phyloP scores from a whole-genome alignment of 2,888 invertebrate species.

The Andrena flavipes region DNA sequence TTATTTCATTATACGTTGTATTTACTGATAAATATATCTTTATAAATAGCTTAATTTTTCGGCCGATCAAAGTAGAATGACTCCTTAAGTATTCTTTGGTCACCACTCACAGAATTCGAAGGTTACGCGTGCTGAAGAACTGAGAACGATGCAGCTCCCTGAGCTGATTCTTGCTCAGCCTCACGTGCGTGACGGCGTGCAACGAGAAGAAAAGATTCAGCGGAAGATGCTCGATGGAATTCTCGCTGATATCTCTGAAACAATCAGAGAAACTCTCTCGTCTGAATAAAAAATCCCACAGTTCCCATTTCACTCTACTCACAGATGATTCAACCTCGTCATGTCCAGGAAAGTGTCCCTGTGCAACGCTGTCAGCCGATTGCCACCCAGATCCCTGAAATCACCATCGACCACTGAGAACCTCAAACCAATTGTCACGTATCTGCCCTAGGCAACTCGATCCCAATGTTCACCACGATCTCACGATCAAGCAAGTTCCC shows the following conservation, averaged over 20 bases:
- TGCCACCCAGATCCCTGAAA: conserved; percentile 90
- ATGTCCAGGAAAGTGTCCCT: conserved; percentile 89
- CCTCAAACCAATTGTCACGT: background rate
- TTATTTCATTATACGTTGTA: no score
- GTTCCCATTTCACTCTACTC: conserved; percentile 72
- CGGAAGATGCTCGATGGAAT: conserved; percentile 81
- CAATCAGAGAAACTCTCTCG: background rate
- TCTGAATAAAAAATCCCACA: background rate
- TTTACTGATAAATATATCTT: no score
- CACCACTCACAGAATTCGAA: conserved; percentile 80
- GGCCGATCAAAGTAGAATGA: background rate
- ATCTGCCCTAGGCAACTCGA: background rate
- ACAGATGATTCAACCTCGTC: conserved; percentile 86
- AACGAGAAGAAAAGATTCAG: conserved; percentile 80
- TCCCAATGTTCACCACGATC: background rate
- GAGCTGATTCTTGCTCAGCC: conserved; percentile 79
- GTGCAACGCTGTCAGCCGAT: conserved; percentile 89
- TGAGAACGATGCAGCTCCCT: conserved; percentile 79
- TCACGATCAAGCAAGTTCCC: background rate
- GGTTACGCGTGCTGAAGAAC: conserved; percentile 77
- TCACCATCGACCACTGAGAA: background rate
- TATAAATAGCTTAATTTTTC: no score
- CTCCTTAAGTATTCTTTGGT: background rate
- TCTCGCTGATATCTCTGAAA: conserved; percentile 80
- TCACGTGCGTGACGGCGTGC: conserved; percentile 77